Evolutionary conservation across 2,888 invertebrate genomes (phyloP).

Genomic region (Drosophila aldrichi): DNA sequence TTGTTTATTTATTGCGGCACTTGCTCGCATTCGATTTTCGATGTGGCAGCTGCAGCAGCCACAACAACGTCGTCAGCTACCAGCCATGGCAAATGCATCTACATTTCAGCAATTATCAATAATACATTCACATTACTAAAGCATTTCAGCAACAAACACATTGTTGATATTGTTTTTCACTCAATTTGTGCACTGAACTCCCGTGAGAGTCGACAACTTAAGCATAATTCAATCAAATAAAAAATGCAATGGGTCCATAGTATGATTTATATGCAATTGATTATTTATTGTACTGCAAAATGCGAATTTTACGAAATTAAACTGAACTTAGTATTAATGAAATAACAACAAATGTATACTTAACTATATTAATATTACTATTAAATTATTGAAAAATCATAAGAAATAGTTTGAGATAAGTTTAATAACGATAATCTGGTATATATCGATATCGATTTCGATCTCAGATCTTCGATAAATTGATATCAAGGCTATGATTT

Average conservation of each 20-base stretch:
- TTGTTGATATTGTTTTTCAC: background rate
- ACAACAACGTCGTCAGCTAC: constrained; percentile 24
- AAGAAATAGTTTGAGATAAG: no score
- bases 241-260: background rate
- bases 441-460: no score
- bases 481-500: no score
- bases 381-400: no score
- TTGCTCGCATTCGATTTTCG: constrained; percentile 82
- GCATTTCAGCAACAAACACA: constrained; percentile 19
- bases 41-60: constrained; percentile 49
- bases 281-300: background rate
- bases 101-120: constrained; percentile 46
- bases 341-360: background rate
- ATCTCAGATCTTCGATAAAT: no score
- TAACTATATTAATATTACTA: no score
- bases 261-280: background rate
- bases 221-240: constrained; percentile 1
- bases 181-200: background rate
- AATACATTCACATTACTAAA: constrained; percentile 33
- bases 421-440: no score
- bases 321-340: background rate
- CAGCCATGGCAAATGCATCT: constrained; percentile 21
- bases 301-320: background rate
- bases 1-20: constrained; percentile 81
- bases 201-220: background rate